Base-by-base conservation (phyloP, 1,140 invertebrate species). In the Drosophila nasuta region DNA sequence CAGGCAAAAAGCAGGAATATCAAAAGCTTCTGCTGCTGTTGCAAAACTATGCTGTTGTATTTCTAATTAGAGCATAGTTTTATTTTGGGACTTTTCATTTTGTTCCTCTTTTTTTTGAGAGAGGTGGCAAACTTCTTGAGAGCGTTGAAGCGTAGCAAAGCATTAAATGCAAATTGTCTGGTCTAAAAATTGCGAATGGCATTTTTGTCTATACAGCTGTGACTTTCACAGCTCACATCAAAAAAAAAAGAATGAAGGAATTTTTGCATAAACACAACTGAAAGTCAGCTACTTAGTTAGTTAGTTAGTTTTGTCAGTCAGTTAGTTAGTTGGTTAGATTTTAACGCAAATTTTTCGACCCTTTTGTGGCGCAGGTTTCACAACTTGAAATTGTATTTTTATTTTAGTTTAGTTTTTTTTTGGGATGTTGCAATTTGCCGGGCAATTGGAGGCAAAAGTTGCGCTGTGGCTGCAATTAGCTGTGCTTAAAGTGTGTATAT, bases 121-220 rank as follows among this genome's bases (percentile, higher is more conserved):
- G 20, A 20, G 20, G 20, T 20, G 30, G 5, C 35, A 38, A 38
- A 38, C 35, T 38, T 38, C 35, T 8, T 38, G 30, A 33, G 30
- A 7, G 30, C 30, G 30, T 33, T 7, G 30, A 33, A 33, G 30
- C 7, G 30, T 5, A 33, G 30, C 35, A 38, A 2, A 38, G 35
- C 45, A 15, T 5, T 10, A 28, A 28, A 11, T 51, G 25, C 20
- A n/a, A 51, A 30, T 51, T 7, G 17, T 51, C 30, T 33, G 35
- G 35, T 38, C 7, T 7, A 7, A 38, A 38, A 38, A 38, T 8
- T 38, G 35, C 35, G 41, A 43, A 2, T 43, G 41, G 41, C 41
- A 43, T 43, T 43, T 81, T 81, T 85, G 81, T 86, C 80, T 86
- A 87, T 87, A 63, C 82, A 85, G 82, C 82, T 85, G 82, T 65